These are phyloP conservation scores for Sturmia bella DNA, from an alignment of 2,888 invertebrate genomes.

Conservation along the genomic window DNA sequence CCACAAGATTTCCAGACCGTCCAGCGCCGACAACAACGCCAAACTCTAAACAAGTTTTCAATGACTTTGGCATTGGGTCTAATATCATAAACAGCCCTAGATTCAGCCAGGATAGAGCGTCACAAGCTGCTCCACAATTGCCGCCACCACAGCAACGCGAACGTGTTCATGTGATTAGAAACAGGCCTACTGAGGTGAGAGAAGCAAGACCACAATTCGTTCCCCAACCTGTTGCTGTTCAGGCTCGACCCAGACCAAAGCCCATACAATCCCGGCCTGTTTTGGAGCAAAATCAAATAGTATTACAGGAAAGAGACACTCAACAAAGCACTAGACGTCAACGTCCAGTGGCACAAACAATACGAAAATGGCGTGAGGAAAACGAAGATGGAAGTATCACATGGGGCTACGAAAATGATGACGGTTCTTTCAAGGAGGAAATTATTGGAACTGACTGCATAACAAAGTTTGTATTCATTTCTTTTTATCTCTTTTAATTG, in stretches of 20 bases:
- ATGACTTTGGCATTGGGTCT: conserved; percentile 78
- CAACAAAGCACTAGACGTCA: conserved; percentile 80
- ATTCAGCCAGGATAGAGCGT: conserved; percentile 78
- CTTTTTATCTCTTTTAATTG: background rate
- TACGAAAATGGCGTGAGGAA: conserved; percentile 89
- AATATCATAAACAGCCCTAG: conserved; percentile 76
- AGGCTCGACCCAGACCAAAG: conserved; percentile 76
- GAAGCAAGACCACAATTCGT: conserved; percentile 79
- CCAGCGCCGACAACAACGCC: conserved; percentile 73
- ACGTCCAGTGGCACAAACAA: conserved; percentile 88
- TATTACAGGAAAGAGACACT: conserved; percentile 74
- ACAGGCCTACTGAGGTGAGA: conserved; percentile 75
- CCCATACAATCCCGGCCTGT: conserved; percentile 78
- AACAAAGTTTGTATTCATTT: conserved; percentile 82
- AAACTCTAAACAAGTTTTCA: conserved; percentile 74
- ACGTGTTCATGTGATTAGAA: conserved; percentile 81
- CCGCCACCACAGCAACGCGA: conserved; percentile 83
- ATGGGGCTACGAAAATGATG: conserved; percentile 94
- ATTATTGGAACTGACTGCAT: conserved; percentile 89
- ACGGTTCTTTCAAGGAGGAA: conserved; percentile 93
- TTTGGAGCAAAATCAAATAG: conserved; percentile 76
- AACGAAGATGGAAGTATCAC: conserved; percentile 89
- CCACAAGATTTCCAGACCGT: conserved; percentile 78
- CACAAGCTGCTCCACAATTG: conserved; percentile 75
- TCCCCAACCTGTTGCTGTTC: conserved; percentile 77